phyloP scores from a whole-genome alignment of 2,888 invertebrate genomes.

The Pristionchus entomophagus region DNA sequence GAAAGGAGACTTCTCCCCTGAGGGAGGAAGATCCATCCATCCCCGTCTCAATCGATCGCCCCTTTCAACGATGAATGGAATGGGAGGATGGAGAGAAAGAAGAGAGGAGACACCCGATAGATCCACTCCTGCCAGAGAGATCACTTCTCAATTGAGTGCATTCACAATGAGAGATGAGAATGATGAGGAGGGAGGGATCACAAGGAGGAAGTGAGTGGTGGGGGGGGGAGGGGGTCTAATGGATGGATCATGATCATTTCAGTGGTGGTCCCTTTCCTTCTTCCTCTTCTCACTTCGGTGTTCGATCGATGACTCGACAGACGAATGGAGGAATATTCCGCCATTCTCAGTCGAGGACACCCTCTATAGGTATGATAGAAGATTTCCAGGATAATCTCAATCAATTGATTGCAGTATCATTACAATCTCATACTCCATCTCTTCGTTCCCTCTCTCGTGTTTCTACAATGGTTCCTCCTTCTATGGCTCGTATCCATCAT shows the following conservation, averaged over 20 bases:
- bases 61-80: conserved; percentile 5
- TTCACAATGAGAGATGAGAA: conserved; percentile 30
- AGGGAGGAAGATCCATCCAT: not conserved
- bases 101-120: conserved; percentile 31
- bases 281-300: conserved; percentile 8
- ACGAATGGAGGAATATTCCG: conserved; percentile 16
- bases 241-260: not conserved
- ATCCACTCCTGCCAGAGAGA: conserved; percentile 20
- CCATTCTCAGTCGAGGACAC: not conserved
- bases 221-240: not conserved
- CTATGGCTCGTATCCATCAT: conserved; percentile 31
- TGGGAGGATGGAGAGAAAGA: conserved; percentile 11
- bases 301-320: not conserved
- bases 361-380: not conserved
- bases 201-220: conserved; percentile 10
- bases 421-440: conserved; percentile 20
- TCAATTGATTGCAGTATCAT: not conserved
- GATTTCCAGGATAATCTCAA: not conserved
- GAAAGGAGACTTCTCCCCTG: not conserved
- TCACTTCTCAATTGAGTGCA: not conserved
- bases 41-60: conserved; percentile 22
- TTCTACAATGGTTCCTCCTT: not conserved
- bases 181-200: not conserved
- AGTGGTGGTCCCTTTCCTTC: not conserved
- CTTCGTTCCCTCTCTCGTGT: conserved; percentile 30